These are phyloP conservation scores for Lacerta bilineata DNA, from an alignment of 2,797 vertebrate genomes.

Conservation along the genomic window DNA sequence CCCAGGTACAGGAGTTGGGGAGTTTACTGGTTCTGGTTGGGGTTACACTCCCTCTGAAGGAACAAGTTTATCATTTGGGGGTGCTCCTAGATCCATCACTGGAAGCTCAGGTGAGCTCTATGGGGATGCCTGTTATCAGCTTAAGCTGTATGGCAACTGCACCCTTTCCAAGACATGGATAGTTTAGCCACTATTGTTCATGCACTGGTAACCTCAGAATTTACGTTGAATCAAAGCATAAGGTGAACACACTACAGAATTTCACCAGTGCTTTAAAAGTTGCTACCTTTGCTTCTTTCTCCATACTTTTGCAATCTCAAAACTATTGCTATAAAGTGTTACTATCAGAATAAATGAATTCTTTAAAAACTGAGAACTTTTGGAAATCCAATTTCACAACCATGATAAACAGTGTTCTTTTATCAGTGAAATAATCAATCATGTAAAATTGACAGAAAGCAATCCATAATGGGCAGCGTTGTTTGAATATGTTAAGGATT, in stretches of 20 bases:
- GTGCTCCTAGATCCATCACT: too few relatives aligned
- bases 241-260: neutral
- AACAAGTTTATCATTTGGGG: too few relatives aligned
- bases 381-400: neutral
- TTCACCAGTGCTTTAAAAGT: neutral
- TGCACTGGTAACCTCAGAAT: too few relatives aligned
- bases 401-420: neutral
- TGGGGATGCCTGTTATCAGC: too few relatives aligned
- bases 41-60: too few relatives aligned
- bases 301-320: neutral
- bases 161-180: too few relatives aligned
- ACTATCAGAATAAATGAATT: neutral
- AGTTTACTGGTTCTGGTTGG: too few relatives aligned
- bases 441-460: neutral
- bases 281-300: neutral
- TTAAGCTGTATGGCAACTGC: too few relatives aligned
- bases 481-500: neutral
- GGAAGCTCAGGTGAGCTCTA: too few relatives aligned
- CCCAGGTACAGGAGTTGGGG: too few relatives aligned
- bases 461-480: neutral
- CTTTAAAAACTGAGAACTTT: neutral
- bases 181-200: too few relatives aligned
- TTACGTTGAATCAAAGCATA: neutral
- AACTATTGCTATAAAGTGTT: constrained; percentile 1
- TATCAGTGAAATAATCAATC: neutral